phyloP scores from a whole-genome alignment of 2,888 invertebrate genomes.

The Nymphalis urticae region DNA sequence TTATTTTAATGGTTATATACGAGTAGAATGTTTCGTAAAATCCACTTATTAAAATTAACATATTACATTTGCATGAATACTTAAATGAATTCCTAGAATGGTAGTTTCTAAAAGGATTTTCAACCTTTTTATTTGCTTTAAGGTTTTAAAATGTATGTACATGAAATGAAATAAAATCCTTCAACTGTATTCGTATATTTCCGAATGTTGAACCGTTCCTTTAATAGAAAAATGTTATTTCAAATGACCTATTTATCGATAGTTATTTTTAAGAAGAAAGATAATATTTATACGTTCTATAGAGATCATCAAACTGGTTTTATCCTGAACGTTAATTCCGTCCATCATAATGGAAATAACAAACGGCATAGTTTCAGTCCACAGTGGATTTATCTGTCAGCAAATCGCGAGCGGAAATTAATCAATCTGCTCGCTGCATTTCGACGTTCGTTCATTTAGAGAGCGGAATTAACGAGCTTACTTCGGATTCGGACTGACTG shows the following conservation, averaged over 20 bases:
- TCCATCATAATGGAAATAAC: constrained; percentile 15
- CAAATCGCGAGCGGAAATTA: constrained; percentile 60
- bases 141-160: too few species aligned
- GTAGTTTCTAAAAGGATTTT: background rate
- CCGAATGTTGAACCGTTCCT: too few species aligned
- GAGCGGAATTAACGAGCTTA: constrained; percentile 42
- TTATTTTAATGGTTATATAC: constrained; percentile 2
- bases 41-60: constrained; percentile 7
- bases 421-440: constrained; percentile 54
- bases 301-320: background rate
- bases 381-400: constrained; percentile 43
- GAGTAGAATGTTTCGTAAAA: background rate
- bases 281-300: background rate
- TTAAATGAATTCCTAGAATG: background rate
- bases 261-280: too few species aligned
- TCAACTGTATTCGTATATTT: too few species aligned
- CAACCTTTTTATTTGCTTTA: background rate
- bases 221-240: too few species aligned
- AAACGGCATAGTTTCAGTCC: constrained; percentile 20
- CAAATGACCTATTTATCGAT: too few species aligned
- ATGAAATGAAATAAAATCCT: too few species aligned
- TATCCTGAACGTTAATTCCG: background rate
- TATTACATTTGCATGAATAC: background rate
- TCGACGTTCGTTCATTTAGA: constrained; percentile 28
- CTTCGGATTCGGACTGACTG: constrained; percentile 43